A percentile compares a stretch with the other conserved stretches of the same genome.
Conservation (phyloP, 1,140 invertebrate genomes). For the Ooceraea biroi region DNA sequence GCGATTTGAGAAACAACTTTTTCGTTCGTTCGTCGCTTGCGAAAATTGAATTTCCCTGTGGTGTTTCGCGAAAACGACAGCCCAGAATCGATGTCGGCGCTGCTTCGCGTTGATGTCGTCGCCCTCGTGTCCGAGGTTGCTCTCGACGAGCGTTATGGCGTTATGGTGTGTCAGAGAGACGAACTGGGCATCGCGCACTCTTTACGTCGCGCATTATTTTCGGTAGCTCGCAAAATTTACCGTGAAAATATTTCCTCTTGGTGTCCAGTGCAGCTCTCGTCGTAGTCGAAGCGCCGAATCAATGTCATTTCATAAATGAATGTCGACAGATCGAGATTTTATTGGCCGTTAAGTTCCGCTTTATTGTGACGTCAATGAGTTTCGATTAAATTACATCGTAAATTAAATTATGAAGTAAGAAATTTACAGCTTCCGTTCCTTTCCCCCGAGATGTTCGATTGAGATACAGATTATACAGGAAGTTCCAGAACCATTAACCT, state of each 20-base stretch:
- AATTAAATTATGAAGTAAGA: slow-evolving; percentile 50
- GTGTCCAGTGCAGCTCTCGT: too few species aligned
- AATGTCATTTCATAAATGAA: slow-evolving; percentile 13
- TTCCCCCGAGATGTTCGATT: slow-evolving; percentile 30
- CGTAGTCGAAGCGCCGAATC: background rate
- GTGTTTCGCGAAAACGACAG: slow-evolving; percentile 52
- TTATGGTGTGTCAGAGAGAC: background rate
- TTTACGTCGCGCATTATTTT: slow-evolving; percentile 45
- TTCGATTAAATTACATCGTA: slow-evolving; percentile 51
- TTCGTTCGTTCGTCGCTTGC: background rate
- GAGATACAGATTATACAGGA: slow-evolving; percentile 41
- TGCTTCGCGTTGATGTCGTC: slow-evolving; percentile 53
- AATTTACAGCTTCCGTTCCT: slow-evolving; percentile 37
- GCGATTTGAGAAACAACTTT: slow-evolving; percentile 45
- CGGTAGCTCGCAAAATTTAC: slow-evolving; percentile 26
- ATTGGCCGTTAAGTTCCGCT: slow-evolving; percentile 19
- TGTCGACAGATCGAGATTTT: background rate
- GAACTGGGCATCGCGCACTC: background rate
- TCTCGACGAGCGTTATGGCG: slow-evolving; percentile 15
- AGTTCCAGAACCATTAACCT: slow-evolving; percentile 39
- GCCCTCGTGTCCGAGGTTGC: slow-evolving; percentile 9
- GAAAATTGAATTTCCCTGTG: slow-evolving; percentile 63
- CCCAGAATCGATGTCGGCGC: slow-evolving; percentile 59
- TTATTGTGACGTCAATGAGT: slow-evolving; percentile 43
- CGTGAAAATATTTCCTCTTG: slow-evolving; percentile 51